A percentile compares a stretch with the other conserved stretches of the same genome.
Evolutionary conservation across 2,113 vertebrate species (phyloP).

Genomic region (Prietella phreatophila): DNA sequence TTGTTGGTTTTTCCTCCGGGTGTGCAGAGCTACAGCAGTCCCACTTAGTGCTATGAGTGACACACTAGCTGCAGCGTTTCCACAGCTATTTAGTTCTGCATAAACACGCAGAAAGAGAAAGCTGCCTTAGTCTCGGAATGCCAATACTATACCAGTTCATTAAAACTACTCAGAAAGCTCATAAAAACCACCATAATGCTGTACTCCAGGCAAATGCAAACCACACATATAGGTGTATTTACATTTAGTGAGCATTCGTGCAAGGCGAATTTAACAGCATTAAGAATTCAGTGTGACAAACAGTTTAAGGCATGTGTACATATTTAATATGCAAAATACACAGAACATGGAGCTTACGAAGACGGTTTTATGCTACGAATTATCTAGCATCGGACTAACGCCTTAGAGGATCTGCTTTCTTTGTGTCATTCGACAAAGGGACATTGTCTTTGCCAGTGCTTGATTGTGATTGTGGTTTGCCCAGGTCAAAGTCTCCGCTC

Average conservation of each 20-base stretch:
- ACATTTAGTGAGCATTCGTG: not conserved
- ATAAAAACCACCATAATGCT: not conserved
- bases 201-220: not conserved
- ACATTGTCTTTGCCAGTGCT: not conserved
- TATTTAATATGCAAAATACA: not conserved
- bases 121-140: constrained; percentile 8
- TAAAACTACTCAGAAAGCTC: constrained; percentile 18
- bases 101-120: constrained; percentile 5
- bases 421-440: not conserved
- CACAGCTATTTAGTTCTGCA: constrained; percentile 6
- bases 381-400: not conserved
- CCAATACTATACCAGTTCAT: constrained; percentile 8
- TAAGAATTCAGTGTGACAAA: not conserved
- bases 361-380: not conserved
- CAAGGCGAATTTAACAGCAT: not conserved
- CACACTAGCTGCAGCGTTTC: constrained; percentile 24
- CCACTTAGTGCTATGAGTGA: constrained; percentile 14
- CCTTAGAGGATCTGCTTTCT: not conserved
- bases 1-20: not conserved
- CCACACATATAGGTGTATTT: not conserved
- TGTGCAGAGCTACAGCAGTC: constrained; percentile 13
- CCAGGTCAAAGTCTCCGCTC: not conserved
- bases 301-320: not conserved
- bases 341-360: not conserved
- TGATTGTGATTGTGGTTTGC: constrained; percentile 4